phyloP scores from a whole-genome alignment of 1,140 invertebrate genomes.

The Homalodisca vitripennis region DNA sequence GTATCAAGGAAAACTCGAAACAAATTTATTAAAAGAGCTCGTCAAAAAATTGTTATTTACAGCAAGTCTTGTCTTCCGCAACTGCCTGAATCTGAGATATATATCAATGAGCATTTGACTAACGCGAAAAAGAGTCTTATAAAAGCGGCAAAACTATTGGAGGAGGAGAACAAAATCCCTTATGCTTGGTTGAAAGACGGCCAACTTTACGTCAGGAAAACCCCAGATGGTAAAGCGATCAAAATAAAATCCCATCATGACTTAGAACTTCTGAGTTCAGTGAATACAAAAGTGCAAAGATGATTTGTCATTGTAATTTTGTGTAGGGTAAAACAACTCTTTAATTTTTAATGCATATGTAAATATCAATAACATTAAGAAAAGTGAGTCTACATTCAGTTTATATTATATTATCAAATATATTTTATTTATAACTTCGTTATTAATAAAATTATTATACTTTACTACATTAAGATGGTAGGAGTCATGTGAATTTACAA shows the following conservation, averaged over 20 bases:
- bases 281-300: no score
- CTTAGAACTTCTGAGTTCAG: neutral
- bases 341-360: no score
- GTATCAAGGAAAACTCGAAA: neutral
- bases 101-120: neutral
- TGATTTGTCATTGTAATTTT: no score
- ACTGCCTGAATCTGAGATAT: neutral
- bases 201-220: neutral
- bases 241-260: neutral
- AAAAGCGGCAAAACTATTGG: neutral
- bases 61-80: neutral
- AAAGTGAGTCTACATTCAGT: no score
- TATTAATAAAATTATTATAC: no score
- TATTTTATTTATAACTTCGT: no score
- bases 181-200: neutral
- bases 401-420: no score
- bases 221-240: neutral
- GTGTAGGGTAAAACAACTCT: no score
- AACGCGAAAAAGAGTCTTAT: constrained; percentile 7
- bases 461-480: no score
- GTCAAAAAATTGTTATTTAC: neutral
- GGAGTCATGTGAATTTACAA: no score
- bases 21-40: neutral
- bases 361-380: no score
- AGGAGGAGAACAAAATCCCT: neutral